Evolutionary conservation across 2,888 invertebrate species (phyloP).

Genomic region (Phortica magna): DNA sequence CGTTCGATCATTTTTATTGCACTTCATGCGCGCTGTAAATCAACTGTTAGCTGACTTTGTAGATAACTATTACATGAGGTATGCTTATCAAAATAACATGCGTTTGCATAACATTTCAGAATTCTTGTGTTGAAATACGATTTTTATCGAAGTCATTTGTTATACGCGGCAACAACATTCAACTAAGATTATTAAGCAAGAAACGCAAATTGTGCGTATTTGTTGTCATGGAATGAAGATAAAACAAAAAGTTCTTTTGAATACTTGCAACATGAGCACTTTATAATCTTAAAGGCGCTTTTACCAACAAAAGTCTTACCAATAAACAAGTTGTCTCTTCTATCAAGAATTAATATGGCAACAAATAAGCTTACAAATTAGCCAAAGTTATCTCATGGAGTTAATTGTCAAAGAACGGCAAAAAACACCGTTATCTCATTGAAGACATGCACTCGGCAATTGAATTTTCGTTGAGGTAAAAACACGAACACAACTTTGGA

Average conservation of each 20-base stretch:
- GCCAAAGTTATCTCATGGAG: background rate
- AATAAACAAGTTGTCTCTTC: no score
- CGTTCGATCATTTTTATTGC: background rate
- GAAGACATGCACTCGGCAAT: conserved; percentile 18
- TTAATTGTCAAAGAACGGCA: background rate
- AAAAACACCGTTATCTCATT: conserved; percentile 10
- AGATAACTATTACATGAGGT: background rate
- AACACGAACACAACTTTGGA: background rate
- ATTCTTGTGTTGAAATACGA: background rate
- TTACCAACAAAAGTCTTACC: no score
- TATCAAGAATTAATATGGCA: background rate
- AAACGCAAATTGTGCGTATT: no score
- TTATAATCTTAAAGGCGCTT: no score
- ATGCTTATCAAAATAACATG: background rate
- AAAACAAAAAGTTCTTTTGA: no score
- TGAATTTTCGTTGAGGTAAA: background rate
- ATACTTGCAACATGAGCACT: no score
- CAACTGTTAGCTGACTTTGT: background rate
- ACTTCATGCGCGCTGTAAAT: background rate
- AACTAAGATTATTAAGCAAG: no score
- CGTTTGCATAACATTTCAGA: background rate
- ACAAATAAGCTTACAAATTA: background rate
- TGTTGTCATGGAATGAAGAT: no score
- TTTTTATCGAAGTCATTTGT: background rate
- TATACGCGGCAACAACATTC: no score